A percentile compares a stretch with the other conserved stretches of the same genome.
Evolutionary conservation across 2,113 vertebrate genomes (phyloP).

Genomic region (Monarcha castaneiventris): DNA sequence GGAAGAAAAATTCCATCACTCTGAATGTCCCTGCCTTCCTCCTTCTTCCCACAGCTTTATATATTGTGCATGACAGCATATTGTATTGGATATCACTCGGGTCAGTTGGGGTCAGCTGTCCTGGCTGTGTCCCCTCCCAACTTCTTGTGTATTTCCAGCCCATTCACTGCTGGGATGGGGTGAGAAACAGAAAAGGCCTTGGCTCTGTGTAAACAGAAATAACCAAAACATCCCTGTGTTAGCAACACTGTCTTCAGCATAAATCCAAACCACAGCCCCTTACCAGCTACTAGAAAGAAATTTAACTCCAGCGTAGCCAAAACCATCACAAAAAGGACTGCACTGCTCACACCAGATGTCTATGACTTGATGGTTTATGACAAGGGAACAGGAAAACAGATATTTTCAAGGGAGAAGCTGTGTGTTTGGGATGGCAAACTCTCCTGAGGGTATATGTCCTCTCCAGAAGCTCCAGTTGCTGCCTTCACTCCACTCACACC

Average conservation of each 20-base stretch:
- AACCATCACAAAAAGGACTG: not conserved
- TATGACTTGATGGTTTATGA: not conserved
- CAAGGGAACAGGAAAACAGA: not conserved
- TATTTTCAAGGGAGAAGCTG: not conserved
- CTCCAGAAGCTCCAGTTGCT: not conserved
- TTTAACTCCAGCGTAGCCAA: not conserved
- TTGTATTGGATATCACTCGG: not conserved
- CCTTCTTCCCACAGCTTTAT: not conserved
- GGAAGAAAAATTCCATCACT: not conserved
- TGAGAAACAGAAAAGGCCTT: not conserved
- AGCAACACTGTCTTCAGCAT: not conserved
- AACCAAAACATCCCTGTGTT: not conserved
- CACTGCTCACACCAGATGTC: not conserved
- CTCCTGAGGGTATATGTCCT: not conserved
- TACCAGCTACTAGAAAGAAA: not conserved
- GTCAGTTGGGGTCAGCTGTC: not conserved
- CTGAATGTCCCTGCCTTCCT: not conserved
- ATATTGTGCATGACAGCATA: not conserved
- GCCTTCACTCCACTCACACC: fast-evolving
- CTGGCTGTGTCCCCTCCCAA: not conserved
- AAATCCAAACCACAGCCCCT: not conserved
- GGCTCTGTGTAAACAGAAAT: not conserved
- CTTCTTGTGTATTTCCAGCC: not conserved
- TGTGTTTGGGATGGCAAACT: not conserved
- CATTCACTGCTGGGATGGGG: not conserved